Percentiles rank a stretch among this genome's conserved stretches.
phyloP scores from a whole-genome alignment of 2,113 vertebrate species.

The Cynocephalus volans region DNA sequence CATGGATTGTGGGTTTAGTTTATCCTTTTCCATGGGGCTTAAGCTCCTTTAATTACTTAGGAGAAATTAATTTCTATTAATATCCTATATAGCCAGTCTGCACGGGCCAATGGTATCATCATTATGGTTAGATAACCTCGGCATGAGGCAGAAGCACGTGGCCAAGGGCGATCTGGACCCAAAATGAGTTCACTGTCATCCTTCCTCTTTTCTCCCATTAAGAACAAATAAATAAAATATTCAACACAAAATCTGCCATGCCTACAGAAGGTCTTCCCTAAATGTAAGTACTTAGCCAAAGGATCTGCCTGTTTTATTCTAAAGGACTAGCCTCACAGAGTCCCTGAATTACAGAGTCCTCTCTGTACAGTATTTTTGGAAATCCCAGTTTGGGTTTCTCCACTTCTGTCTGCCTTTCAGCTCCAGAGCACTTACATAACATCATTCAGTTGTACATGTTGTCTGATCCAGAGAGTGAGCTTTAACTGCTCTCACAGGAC shows the following conservation, averaged over 20 bases:
- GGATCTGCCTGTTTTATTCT: neutral
- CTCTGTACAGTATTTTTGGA: slow-evolving; percentile 66
- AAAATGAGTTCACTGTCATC: neutral
- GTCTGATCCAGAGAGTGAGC: slow-evolving; percentile 24
- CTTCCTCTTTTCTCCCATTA: neutral
- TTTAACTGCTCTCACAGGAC: neutral
- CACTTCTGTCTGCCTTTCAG: neutral
- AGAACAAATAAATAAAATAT: slow-evolving; percentile 24
- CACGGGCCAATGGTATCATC: neutral
- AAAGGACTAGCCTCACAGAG: neutral
- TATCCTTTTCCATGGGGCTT: slow-evolving; percentile 36
- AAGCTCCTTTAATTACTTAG: slow-evolving; percentile 37
- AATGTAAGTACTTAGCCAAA: neutral
- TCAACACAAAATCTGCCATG: neutral
- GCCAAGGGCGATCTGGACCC: slow-evolving; percentile 9
- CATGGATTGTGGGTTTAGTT: neutral
- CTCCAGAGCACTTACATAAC: slow-evolving; percentile 4
- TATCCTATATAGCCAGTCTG: neutral
- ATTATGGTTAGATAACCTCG: slow-evolving; percentile 48
- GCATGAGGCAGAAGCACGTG: slow-evolving; percentile 55
- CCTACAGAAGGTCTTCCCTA: neutral
- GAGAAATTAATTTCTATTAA: slow-evolving; percentile 55
- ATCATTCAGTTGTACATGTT: neutral
- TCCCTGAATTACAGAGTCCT: neutral
- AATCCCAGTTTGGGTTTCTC: slow-evolving; percentile 40